Percentiles rank a stretch among this genome's conserved stretches.
These are phyloP conservation scores for Cyprinodon diabolis DNA, from an alignment of 2,797 vertebrate genomes.

Conservation along the genomic window DNA sequence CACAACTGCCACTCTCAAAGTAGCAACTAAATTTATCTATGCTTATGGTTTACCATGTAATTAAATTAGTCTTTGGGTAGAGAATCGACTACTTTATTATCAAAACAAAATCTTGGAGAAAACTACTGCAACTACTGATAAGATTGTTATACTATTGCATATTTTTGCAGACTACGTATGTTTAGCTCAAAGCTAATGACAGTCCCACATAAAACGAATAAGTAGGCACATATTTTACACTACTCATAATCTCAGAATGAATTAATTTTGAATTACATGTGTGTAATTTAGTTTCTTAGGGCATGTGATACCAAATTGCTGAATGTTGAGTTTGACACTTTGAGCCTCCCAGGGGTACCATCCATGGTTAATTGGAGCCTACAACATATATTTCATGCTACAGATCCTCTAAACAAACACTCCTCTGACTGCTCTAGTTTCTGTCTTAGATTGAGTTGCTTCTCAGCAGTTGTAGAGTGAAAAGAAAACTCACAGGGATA, in stretches of 20 bases:
- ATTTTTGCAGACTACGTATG: not conserved
- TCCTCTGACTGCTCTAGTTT: constrained; percentile 8
- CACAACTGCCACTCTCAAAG: too few relatives aligned
- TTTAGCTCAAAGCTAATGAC: not conserved
- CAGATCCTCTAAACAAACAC: constrained; percentile 2
- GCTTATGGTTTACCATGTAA: too few relatives aligned
- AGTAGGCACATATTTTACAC: not conserved
- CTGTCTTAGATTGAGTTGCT: constrained; percentile 8
- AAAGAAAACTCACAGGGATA: not conserved
- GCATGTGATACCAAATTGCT: constrained; percentile 27
- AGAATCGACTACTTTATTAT: too few relatives aligned
- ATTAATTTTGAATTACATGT: constrained; percentile 2
- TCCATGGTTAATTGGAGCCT: constrained; percentile 10
- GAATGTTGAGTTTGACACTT: constrained; percentile 21
- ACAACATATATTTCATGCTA: constrained; percentile 2
- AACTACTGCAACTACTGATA: too few relatives aligned
- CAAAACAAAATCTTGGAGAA: too few relatives aligned
- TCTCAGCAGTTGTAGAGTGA: constrained; percentile 12
- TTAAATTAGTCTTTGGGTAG: too few relatives aligned
- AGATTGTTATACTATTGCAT: not conserved
- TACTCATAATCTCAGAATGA: constrained; percentile 3
- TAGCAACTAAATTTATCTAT: too few relatives aligned
- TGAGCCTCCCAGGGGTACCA: constrained; percentile 11
- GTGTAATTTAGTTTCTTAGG: constrained; percentile 19
- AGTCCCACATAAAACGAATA: not conserved